These are phyloP conservation scores for Plagiodera versicolora DNA, from an alignment of 2,888 invertebrate species.

Conservation along the genomic window DNA sequence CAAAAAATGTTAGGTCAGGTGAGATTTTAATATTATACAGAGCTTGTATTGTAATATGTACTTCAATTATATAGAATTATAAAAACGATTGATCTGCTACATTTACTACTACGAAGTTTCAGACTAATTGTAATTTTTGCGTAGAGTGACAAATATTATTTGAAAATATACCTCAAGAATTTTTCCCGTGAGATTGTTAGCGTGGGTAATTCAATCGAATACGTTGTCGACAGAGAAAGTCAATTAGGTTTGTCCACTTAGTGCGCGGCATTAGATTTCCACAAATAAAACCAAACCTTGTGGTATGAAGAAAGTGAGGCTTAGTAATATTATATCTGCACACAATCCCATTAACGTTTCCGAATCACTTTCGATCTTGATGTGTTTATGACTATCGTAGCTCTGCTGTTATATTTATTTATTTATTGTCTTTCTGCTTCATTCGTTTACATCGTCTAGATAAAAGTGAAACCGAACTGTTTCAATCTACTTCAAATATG, in stretches of 20 bases:
- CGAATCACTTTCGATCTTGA: conserved; percentile 9
- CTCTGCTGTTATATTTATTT: background rate
- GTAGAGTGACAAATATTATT: background rate
- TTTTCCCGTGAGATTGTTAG: conserved; percentile 6
- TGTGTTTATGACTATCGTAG: background rate
- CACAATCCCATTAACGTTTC: conserved; percentile 3
- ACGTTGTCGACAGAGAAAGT: conserved; percentile 20
- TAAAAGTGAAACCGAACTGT: conserved; percentile 15
- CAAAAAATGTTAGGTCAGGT: no score
- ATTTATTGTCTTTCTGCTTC: background rate
- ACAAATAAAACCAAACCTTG: conserved; percentile 5
- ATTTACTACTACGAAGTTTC: no score
- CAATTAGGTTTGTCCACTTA: conserved; percentile 12
- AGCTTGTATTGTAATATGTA: no score
- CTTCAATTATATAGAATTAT: no score
- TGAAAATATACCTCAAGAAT: background rate
- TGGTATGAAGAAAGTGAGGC: background rate
- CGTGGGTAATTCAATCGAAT: conserved; percentile 11
- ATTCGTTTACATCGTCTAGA: conserved; percentile 4
- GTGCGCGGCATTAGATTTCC: conserved; percentile 6
- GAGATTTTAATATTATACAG: no score
- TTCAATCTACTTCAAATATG: no score
- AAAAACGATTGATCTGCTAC: no score
- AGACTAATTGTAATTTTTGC: no score
- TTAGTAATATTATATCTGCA: conserved; percentile 4